Base-by-base conservation (phyloP, 2,888 invertebrate species). In the Adelognathus sp. region DNA sequence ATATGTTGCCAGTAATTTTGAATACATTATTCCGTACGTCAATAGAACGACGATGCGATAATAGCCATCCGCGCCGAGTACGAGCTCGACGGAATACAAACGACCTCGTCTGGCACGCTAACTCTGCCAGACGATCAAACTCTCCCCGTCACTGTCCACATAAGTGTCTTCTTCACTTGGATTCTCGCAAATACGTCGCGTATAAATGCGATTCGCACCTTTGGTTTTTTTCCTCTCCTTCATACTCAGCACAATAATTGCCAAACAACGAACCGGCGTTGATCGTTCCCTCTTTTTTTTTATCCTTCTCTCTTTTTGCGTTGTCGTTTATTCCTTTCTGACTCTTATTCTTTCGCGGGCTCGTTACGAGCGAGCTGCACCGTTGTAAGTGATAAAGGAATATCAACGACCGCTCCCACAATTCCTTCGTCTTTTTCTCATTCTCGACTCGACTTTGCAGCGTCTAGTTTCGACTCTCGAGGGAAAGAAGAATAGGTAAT, bases 101-200 rank as follows among this genome's bases (percentile, higher is more conserved):
- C 56, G 74, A 74, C 67, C 64, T 78, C 64, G 74, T 78, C 78
- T 69, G 69, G 69, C 44, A n/a, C 74, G 64, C 64, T 70, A 58
- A 69, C 63, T 74, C 63, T 41, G 29, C 14, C 64, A 74, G 74
- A 58, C 73, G 50, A 64, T 63, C 69, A 69, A 63, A 50, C 46
- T 50, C 46, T 21, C 36, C 56, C 63, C 73, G 69, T 50, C 54
- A 36, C 14, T 71, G 50, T 36, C 36, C n/a, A 21, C 7, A n/a
- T 24, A 7, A 3, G 21, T 50, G 11, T 18, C 21, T 21, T 46
- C 21, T 11, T 46, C 46, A 9, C 21, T 21, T 1, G 21, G 18
- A 46, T 3, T 9, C 18, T 46, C 21, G 11, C 7, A 21, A 46
- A 21, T 9, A 44, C 36, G 36, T 44, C 18, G 44, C 44, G 16